Base-by-base conservation (phyloP, 2,888 invertebrate species). In the Amphipyra tragopoginis region DNA sequence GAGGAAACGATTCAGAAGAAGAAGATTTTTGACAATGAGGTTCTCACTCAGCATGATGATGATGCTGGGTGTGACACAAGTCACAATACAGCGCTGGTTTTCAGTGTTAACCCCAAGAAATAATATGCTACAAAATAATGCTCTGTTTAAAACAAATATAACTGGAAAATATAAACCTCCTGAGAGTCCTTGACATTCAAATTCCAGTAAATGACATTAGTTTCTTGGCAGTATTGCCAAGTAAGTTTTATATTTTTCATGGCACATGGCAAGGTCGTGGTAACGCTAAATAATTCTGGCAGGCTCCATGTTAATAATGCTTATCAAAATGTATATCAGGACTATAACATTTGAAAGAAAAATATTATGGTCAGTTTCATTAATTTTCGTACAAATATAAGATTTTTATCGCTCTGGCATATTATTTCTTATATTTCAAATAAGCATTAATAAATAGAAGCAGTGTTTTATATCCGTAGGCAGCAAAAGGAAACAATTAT, bases 221-320 rank as follows among this genome's bases (percentile, higher is more conserved):
- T 66, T 79, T 69, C 55, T 80, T 82, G 75, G 76, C 72, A 64
- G 42, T 49, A 15, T 50, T 56, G 69, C 78, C 77, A 77, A 74
- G 53, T 49, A 57, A 64, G 48, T 58, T 53, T 70, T 51, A 57
- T 61, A 79, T 73, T 73, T 73, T 72, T 77, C 62, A 68, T 60
- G 50, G 51, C 47, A 38, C 40, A 51, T 68, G 55, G 54, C 69
- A 73, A 77, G 72, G 76, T 75, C 75, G 70, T 53, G 39, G 45
- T 40, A 26, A 15, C 38, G 39, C 33, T 58, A 61, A 60, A 65
- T 59, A 44, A 54, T 58, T 65, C 38, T 60, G 50, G 45, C 45
- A 61, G 26, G 14, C 47, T 44, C 29, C 60, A 51, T 53, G 15
- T 42, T 51, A 54, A 50, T 48, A 54, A n/a, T 49, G 14, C 47